Base-by-base conservation (phyloP, 2,113 vertebrate species). In the Corythaeola cristata region DNA sequence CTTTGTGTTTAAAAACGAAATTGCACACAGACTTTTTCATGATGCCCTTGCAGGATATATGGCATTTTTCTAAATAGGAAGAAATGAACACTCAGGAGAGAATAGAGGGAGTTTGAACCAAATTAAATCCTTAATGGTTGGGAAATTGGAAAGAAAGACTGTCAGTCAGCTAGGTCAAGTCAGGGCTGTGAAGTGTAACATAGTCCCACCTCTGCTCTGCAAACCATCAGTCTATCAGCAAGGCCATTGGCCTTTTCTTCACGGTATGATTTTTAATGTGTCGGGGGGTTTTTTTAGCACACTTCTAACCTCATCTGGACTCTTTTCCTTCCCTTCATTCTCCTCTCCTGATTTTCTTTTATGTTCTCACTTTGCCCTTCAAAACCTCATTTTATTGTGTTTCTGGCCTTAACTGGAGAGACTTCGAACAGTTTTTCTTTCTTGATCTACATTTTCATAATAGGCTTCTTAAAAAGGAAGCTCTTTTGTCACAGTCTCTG, bases 61-160 rank as follows among this genome's bases (percentile, higher is more conserved):
- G 50, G 53, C 37, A 72, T 62, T 83, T 39, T 86, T 55, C 44
- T 87, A 72, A 94, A 91, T 8, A 47, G 33, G n/a, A 69, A 68
- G 52, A 95, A 86, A 90, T 52, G 30, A 75, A 45, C 37, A 5
- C 37, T 85, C 49, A 59, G 55, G 15, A 88, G 23, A 91, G 11
- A 96, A 92, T 8, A 90, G 53, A 95, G 58, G 44, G 67, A 88
- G 26, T 52, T 69, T 39, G 67, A 97, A 81, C 30, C 63, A 95
- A 91, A 90, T 90, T 86, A 94, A 93, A 93, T 69, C 52, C 33
- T 87, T 90, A 96, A 87, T 85, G 60, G 63, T 26, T 89, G 71
- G 66, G 74, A 96, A 96, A 96, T 79, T 32, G 32, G n/a, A 79
- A 95, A 89, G 52, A 35, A 74, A 91, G 64, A 62, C 45, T 60